These are phyloP conservation scores for Microplitis mediator DNA, from an alignment of 1,140 invertebrate genomes.

Conservation along the genomic window DNA sequence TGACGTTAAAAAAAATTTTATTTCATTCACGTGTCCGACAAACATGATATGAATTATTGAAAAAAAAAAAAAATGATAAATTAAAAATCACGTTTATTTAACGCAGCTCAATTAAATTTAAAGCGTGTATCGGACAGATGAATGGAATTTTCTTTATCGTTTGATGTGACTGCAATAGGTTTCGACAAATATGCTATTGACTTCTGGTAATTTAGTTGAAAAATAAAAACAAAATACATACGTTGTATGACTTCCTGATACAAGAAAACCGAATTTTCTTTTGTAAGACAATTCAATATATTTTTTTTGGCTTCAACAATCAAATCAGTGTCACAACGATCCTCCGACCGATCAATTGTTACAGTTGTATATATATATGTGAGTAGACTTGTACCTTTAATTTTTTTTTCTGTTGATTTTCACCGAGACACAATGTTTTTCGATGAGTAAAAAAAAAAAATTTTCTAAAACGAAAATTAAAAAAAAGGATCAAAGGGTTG, in stretches of 20 bases:
- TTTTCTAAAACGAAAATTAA: no score
- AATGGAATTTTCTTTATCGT: no score
- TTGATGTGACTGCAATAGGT: no score
- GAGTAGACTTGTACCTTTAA: not conserved
- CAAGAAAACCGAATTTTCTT: not conserved
- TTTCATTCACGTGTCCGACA: no score
- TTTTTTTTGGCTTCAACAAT: not conserved
- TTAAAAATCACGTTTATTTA: no score
- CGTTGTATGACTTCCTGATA: not conserved
- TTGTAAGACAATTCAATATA: not conserved
- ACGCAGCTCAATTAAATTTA: no score
- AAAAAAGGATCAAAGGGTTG: conserved; percentile 22
- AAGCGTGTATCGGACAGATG: no score
- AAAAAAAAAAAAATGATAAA: no score
- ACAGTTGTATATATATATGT: not conserved
- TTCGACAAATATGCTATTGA: no score
- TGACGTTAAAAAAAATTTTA: no score
- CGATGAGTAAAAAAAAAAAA: conserved; percentile 8
- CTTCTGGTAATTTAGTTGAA: no score
- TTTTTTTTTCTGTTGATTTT: not conserved
- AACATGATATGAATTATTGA: no score
- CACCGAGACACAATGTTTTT: conserved; percentile 19
- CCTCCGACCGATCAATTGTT: not conserved
- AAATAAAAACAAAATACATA: not conserved
- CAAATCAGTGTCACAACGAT: not conserved